Evolutionary conservation across 1,140 invertebrate species (phyloP).

Genomic region (Monomorium pharaonis): DNA sequence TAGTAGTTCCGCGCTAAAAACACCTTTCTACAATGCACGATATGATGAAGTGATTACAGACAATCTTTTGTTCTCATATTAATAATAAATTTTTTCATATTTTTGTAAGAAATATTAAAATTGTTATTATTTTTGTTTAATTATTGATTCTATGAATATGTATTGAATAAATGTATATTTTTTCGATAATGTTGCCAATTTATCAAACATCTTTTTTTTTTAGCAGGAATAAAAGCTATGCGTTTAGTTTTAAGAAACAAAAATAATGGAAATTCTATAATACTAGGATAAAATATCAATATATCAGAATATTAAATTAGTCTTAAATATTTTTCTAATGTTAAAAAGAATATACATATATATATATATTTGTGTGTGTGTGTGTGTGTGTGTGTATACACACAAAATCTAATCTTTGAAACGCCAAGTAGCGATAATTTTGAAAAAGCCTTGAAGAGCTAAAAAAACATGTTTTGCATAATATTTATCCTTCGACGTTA

Average conservation of each 20-base stretch:
- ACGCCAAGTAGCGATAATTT: not conserved
- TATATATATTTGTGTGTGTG: no score
- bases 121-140: not conserved
- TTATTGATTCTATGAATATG: not conserved
- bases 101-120: not conserved
- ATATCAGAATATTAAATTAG: not conserved
- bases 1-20: not conserved
- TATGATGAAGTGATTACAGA: not conserved
- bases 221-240: not conserved
- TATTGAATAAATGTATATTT: not conserved
- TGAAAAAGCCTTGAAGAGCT: not conserved
- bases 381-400: no score
- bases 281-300: slow-evolving; percentile 9
- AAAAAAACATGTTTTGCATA: slow-evolving; percentile 2
- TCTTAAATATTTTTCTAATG: not conserved
- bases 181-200: not conserved
- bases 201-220: not conserved
- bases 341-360: not conserved
- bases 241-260: not conserved
- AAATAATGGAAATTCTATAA: not conserved
- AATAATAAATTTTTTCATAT: not conserved
- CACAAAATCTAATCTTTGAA: not conserved
- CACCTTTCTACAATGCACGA: not conserved
- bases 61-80: not conserved
- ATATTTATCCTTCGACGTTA: not conserved